phyloP scores from a whole-genome alignment of 1,140 invertebrate species.

The Bombus sylvicola region DNA sequence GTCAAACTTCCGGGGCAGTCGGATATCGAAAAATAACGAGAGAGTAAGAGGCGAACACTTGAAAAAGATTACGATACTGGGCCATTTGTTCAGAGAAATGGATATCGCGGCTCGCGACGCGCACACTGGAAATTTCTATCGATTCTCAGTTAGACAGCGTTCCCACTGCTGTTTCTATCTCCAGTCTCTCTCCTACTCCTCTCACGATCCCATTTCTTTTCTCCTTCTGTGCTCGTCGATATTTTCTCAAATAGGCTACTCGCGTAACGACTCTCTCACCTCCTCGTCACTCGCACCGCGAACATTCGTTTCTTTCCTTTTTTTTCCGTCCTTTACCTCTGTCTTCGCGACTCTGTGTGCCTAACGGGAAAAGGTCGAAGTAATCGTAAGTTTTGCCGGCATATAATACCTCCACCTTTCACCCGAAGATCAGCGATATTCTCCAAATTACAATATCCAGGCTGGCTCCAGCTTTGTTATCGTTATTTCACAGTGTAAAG shows the following conservation, averaged over 20 bases:
- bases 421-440: neutral
- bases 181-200: neutral
- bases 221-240: constrained; percentile 40
- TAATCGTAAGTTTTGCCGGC: neutral
- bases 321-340: rapidly evolving
- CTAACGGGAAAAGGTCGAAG: neutral
- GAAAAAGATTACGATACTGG: constrained; percentile 66
- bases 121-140: constrained; percentile 63
- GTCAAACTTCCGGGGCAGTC: constrained; percentile 46
- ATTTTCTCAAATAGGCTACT: constrained; percentile 50
- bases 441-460: neutral
- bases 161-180: constrained; percentile 49
- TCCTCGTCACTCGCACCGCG: neutral
- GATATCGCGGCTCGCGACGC: constrained; percentile 54
- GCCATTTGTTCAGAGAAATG: constrained; percentile 61
- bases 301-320: neutral
- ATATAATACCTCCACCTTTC: neutral
- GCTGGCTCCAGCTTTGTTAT: neutral
- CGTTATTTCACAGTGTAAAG: neutral
- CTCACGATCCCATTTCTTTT: neutral
- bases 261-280: constrained; percentile 43
- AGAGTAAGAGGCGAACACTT: constrained; percentile 43
- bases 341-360: neutral
- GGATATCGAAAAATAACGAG: constrained; percentile 61
- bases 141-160: constrained; percentile 65